A percentile compares a stretch with the other conserved stretches of the same genome.
phyloP scores from a whole-genome alignment of 2,888 invertebrate genomes.

The Meghimatium bilineatum region DNA sequence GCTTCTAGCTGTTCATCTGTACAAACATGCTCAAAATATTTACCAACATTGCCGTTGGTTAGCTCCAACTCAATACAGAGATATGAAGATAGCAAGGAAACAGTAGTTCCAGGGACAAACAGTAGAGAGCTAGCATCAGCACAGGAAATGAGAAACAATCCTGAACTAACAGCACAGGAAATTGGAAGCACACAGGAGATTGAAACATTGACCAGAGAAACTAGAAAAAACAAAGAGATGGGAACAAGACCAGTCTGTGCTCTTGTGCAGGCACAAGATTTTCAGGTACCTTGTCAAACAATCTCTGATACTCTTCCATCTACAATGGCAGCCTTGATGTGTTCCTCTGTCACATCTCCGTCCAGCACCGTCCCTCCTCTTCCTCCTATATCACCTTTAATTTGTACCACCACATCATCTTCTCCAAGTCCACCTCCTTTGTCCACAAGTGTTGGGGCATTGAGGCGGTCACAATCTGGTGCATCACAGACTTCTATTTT shows the following conservation, averaged over 20 bases:
- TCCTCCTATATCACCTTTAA: background rate
- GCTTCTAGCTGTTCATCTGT: background rate
- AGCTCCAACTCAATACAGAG: background rate
- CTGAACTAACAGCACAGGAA: background rate
- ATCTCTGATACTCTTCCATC: background rate
- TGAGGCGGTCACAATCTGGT: conserved; percentile 59
- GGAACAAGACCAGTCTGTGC: background rate
- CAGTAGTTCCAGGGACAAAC: background rate
- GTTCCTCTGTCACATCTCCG: background rate
- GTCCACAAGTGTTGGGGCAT: conserved; percentile 7
- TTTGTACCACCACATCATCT: background rate
- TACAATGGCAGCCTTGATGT: background rate
- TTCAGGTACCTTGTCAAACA: background rate
- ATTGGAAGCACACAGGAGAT: background rate
- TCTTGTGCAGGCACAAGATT: background rate
- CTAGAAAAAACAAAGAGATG: background rate
- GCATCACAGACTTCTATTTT: conserved; percentile 58
- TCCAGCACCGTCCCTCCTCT: background rate
- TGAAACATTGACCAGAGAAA: background rate
- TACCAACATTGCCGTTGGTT: background rate
- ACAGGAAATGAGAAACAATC: background rate
- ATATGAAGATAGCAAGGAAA: background rate
- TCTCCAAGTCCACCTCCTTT: background rate
- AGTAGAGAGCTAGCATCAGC: background rate
- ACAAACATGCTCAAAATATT: background rate